These are phyloP conservation scores for Bilobella aurantiaca DNA, from an alignment of 1,140 invertebrate genomes.

Conservation along the genomic window DNA sequence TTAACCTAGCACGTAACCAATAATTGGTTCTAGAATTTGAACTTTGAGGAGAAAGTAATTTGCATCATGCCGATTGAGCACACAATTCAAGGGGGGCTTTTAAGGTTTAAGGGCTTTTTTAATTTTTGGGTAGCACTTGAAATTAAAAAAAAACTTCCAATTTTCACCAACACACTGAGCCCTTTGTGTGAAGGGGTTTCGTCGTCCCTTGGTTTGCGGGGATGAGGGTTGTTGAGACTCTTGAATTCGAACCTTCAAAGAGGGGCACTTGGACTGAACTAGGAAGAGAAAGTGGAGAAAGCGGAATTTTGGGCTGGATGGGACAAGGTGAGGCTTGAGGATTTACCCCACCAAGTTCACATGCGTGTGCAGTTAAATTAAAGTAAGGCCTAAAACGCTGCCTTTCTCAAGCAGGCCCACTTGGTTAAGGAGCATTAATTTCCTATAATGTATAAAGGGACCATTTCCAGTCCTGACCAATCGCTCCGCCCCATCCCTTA, in stretches of 20 bases:
- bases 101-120: background rate
- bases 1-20: no score
- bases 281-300: background rate
- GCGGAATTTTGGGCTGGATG: background rate
- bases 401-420: background rate
- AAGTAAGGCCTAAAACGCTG: background rate
- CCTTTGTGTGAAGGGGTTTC: background rate
- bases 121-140: background rate
- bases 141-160: background rate
- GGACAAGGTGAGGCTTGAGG: background rate
- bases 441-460: background rate
- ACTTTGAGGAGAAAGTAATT: background rate
- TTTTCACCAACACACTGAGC: background rate
- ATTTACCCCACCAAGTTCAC: background rate
- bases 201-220: no score
- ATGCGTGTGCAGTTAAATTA: background rate
- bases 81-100: background rate
- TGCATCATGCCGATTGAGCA: background rate
- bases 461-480: background rate
- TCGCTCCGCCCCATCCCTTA: background rate
- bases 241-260: background rate
- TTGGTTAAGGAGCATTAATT: background rate
- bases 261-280: background rate
- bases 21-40: background rate
- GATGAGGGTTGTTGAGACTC: slow-evolving; percentile 6